Evolutionary conservation across 2,797 vertebrate genomes (phyloP).

Genomic region (Bucorvus abyssinicus): DNA sequence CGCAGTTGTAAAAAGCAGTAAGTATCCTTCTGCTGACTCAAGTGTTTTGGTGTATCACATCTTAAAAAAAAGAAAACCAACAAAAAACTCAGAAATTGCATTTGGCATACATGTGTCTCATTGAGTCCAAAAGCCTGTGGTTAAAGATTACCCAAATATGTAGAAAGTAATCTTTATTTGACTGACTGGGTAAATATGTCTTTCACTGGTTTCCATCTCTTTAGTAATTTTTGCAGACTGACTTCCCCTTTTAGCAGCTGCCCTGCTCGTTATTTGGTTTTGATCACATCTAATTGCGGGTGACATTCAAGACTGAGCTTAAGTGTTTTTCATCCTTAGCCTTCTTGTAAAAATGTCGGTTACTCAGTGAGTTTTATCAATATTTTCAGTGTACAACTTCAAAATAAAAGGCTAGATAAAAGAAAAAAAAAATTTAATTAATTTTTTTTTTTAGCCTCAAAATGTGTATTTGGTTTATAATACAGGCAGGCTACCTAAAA

Average conservation of each 20-base stretch:
- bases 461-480: not conserved
- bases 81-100: not conserved
- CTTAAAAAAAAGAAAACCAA: not conserved
- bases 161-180: conserved; percentile 39
- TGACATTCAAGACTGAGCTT: conserved; percentile 21
- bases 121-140: conserved; percentile 20
- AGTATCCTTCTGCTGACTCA: not conserved
- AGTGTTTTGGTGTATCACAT: not conserved
- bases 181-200: conserved; percentile 1
- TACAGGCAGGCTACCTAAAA: not conserved
- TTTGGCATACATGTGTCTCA: not conserved
- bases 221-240: conserved; percentile 31
- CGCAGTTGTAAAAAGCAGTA: not conserved
- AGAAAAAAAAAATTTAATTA: not conserved
- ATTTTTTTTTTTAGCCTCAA: not conserved
- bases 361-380: not conserved
- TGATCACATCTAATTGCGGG: conserved; percentile 49
- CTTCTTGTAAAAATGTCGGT: conserved; percentile 19
- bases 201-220: conserved; percentile 45
- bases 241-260: conserved; percentile 47
- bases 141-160: conserved; percentile 50
- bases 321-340: conserved; percentile 23
- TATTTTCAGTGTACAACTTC: not conserved
- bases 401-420: not conserved
- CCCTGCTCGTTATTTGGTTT: conserved; percentile 60